These are phyloP conservation scores for Hucho hucho DNA, from an alignment of 2,113 vertebrate species.

Conservation along the genomic window DNA sequence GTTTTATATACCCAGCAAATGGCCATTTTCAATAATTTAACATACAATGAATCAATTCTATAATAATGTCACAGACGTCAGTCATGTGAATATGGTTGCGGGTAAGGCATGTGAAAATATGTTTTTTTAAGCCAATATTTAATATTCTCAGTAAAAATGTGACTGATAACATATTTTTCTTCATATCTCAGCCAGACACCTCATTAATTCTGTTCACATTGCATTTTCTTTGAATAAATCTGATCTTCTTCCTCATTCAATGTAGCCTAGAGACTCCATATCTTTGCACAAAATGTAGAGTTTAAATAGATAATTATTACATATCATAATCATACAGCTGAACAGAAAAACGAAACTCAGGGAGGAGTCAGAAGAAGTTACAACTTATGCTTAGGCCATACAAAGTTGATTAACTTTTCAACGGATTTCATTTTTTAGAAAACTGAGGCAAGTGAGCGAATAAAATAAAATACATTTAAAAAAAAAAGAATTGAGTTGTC, in stretches of 20 bases:
- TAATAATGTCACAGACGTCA: conserved; percentile 76
- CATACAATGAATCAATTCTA: conserved; percentile 79
- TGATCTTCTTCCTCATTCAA: not conserved
- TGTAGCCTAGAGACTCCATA: conserved; percentile 34
- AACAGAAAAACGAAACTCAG: conserved; percentile 47
- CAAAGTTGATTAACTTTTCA: too few species aligned
- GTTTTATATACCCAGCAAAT: conserved; percentile 78
- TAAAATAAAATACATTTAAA: too few species aligned
- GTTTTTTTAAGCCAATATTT: conserved; percentile 73
- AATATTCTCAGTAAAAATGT: conserved; percentile 47
- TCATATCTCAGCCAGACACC: conserved; percentile 17
- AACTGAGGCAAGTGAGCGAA: too few species aligned
- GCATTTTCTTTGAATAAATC: conserved; percentile 43
- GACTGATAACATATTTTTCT: conserved; percentile 8
- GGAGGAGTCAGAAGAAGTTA: conserved; percentile 34
- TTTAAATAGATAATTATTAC: conserved; percentile 33
- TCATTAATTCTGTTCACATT: conserved; percentile 22
- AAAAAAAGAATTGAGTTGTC: too few species aligned
- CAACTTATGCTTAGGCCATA: conserved; percentile 11
- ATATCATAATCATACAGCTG: too few species aligned
- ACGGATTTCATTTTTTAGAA: too few species aligned
- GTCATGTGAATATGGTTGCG: conserved; percentile 85
- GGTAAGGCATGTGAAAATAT: conserved; percentile 92
- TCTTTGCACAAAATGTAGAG: conserved; percentile 46
- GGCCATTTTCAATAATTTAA: conserved; percentile 97